Conservation (phyloP, 2,888 invertebrate species). For the Habroteleia sp. region DNA sequence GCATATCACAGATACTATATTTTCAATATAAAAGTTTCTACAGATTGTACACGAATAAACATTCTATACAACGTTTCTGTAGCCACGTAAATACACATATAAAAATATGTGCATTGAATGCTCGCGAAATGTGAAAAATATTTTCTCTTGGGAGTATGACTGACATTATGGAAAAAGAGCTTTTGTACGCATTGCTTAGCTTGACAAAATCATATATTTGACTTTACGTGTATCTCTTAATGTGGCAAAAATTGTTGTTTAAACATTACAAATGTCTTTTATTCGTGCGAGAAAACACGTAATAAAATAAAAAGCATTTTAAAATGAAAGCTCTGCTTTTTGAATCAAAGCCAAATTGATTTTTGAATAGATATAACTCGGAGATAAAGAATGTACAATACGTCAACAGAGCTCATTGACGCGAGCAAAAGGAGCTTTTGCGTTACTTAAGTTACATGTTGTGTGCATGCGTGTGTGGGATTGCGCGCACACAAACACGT, state of each 20-base stretch:
- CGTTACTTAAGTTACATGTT: slow-evolving; percentile 56
- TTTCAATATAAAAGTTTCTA: slow-evolving; percentile 15
- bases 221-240: too few relatives aligned
- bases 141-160: slow-evolving; percentile 4
- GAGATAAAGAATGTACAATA: slow-evolving; percentile 47
- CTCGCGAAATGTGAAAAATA: slow-evolving; percentile 12
- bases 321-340: slow-evolving; percentile 14
- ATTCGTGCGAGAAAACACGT: too few relatives aligned
- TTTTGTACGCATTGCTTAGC: too few relatives aligned
- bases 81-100: slow-evolving; percentile 11
- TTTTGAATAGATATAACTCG: slow-evolving; percentile 40
- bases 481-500: slow-evolving; percentile 47
- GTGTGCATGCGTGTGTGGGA: slow-evolving; percentile 47
- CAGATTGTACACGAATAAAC: slow-evolving; percentile 19
- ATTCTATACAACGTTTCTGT: slow-evolving; percentile 7
- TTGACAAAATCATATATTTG: too few relatives aligned
- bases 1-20: slow-evolving; percentile 9
- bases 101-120: slow-evolving; percentile 10
- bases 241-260: too few relatives aligned
- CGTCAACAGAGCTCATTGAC: slow-evolving; percentile 54
- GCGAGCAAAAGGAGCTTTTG: slow-evolving; percentile 60
- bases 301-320: slow-evolving; percentile 4
- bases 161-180: too few relatives aligned
- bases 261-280: too few relatives aligned
- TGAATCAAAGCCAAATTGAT: slow-evolving; percentile 25